These are phyloP conservation scores for Psylliodes chrysocephalus DNA, from an alignment of 2,888 invertebrate species.

Conservation along the genomic window DNA sequence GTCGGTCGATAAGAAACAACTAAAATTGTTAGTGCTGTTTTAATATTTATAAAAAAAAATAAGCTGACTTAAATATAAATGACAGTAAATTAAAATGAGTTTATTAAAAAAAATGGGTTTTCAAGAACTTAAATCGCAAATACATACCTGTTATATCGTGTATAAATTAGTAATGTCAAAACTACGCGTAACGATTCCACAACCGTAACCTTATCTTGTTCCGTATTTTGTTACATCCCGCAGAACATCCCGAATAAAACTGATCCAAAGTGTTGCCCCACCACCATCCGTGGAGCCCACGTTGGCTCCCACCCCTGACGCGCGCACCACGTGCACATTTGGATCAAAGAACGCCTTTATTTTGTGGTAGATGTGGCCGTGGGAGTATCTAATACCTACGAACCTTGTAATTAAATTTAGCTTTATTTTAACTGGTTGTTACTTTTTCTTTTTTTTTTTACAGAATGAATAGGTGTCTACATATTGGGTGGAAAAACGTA, in stretches of 20 bases:
- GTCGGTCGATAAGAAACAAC: too few relatives aligned
- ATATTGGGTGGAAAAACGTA: not conserved
- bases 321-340: slow-evolving; percentile 62
- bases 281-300: slow-evolving; percentile 52
- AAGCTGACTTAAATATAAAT: too few relatives aligned
- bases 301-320: slow-evolving; percentile 58
- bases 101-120: too few relatives aligned
- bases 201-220: slow-evolving; percentile 36
- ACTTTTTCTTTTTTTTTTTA: slow-evolving; percentile 6
- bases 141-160: not conserved
- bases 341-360: slow-evolving; percentile 45
- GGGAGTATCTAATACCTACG: slow-evolving; percentile 41
- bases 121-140: too few relatives aligned
- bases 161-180: slow-evolving; percentile 23
- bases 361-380: slow-evolving; percentile 43
- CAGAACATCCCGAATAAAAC: slow-evolving; percentile 52
- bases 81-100: too few relatives aligned
- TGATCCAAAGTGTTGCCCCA: slow-evolving; percentile 55
- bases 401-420: slow-evolving; percentile 39
- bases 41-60: too few relatives aligned
- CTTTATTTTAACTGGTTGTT: slow-evolving; percentile 20
- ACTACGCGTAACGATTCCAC: slow-evolving; percentile 35
- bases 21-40: too few relatives aligned
- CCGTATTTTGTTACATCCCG: slow-evolving; percentile 49
- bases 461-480: slow-evolving; percentile 7